Conservation (phyloP, 2,797 vertebrate species). For the Enteromius paludinosus region DNA sequence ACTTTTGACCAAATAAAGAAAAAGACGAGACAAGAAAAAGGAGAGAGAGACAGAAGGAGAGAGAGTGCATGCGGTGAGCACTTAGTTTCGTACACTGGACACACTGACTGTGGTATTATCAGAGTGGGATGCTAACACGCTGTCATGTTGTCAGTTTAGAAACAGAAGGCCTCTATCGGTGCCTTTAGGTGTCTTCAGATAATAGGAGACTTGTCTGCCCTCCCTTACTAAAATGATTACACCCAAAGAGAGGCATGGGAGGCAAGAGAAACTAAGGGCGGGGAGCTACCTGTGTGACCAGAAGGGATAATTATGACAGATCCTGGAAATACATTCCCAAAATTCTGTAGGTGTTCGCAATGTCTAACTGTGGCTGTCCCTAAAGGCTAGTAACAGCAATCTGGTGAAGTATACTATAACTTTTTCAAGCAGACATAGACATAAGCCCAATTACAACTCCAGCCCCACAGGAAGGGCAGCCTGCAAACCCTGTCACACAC, state of each 20-base stretch:
- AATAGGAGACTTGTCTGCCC: slow-evolving; percentile 54
- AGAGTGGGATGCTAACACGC: slow-evolving; percentile 51
- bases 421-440: slow-evolving; percentile 57
- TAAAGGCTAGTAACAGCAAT: slow-evolving; percentile 40
- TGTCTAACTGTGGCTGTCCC: slow-evolving; percentile 47
- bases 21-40: slow-evolving; percentile 11
- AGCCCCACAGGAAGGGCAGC: slow-evolving; percentile 29
- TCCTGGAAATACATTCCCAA: slow-evolving; percentile 46
- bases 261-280: slow-evolving; percentile 23
- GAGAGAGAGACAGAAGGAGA: not conserved
- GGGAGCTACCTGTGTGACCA: slow-evolving; percentile 44
- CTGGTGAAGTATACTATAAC: slow-evolving; percentile 38
- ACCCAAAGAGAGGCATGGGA: slow-evolving; percentile 36
- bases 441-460: slow-evolving; percentile 57
- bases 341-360: slow-evolving; percentile 47
- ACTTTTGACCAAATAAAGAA: slow-evolving; percentile 30
- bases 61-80: slow-evolving; percentile 8
- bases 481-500: slow-evolving; percentile 29
- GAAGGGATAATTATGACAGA: slow-evolving; percentile 55
- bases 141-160: slow-evolving; percentile 53
- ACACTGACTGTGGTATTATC: slow-evolving; percentile 46
- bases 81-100: slow-evolving; percentile 28
- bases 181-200: slow-evolving; percentile 55
- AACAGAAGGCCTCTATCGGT: slow-evolving; percentile 44
- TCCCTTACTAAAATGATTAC: slow-evolving; percentile 47